phyloP scores from a whole-genome alignment of 1,140 invertebrate genomes.

The Leptinotarsa lineolata region DNA sequence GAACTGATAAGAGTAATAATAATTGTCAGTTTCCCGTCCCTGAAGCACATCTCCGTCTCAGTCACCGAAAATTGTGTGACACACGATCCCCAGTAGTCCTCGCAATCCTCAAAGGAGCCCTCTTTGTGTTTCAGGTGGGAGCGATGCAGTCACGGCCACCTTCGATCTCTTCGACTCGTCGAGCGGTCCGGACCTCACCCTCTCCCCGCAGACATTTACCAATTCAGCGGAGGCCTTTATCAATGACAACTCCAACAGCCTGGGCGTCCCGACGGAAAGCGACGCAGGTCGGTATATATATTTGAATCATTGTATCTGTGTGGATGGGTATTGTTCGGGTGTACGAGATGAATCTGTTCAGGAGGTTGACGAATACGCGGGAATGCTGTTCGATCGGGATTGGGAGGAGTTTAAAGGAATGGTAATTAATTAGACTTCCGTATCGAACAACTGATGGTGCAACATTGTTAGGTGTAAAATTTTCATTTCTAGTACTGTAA shows the following conservation, averaged over 20 bases:
- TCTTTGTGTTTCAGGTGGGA: slow-evolving; percentile 46
- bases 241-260: slow-evolving; percentile 71
- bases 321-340: not conserved
- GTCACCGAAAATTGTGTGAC: slow-evolving; percentile 11
- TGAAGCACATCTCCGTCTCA: slow-evolving; percentile 15
- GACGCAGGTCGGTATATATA: slow-evolving; percentile 51
- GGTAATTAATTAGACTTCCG: no score
- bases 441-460: no score
- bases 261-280: slow-evolving; percentile 57
- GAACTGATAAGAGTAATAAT: slow-evolving; percentile 17
- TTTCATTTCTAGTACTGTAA: no score
- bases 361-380: not conserved
- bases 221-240: slow-evolving; percentile 70
- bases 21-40: slow-evolving; percentile 20
- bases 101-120: not conserved
- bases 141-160: slow-evolving; percentile 61
- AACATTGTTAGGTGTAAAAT: no score
- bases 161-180: slow-evolving; percentile 76
- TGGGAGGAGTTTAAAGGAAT: not conserved
- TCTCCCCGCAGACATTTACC: slow-evolving; percentile 72
- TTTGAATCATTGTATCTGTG: slow-evolving; percentile 3
- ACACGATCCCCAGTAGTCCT: slow-evolving; percentile 13
- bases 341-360: not conserved
- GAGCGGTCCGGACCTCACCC: slow-evolving; percentile 68
- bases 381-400: not conserved